phyloP scores from a whole-genome alignment of 1,140 invertebrate species.

The Hypsibius dujardini region DNA sequence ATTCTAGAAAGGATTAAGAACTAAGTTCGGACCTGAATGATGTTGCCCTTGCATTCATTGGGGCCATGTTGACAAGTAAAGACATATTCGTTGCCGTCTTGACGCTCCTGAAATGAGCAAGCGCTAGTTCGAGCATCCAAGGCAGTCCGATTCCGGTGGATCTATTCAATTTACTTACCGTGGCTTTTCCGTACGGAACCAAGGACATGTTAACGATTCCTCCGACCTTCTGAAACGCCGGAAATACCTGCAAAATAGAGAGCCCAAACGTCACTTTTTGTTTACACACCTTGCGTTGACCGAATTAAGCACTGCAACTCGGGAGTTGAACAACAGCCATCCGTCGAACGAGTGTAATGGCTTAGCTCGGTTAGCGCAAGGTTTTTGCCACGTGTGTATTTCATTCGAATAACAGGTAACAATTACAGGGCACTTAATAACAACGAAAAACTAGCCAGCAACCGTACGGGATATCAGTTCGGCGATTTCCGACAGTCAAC shows the following conservation, averaged over 20 bases:
- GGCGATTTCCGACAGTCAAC: not conserved
- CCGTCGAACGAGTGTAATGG: not conserved
- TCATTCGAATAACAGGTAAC: no score
- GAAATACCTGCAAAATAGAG: conserved; percentile 29
- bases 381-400: not conserved
- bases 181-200: conserved; percentile 76
- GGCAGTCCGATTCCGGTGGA: not conserved
- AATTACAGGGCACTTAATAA: no score
- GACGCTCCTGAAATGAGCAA: not conserved
- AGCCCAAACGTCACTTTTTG: not conserved
- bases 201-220: conserved; percentile 32
- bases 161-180: conserved; percentile 36
- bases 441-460: no score
- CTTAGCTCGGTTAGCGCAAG: not conserved
- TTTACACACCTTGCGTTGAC: no score
- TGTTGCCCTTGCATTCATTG: conserved; percentile 7
- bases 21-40: not conserved
- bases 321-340: no score
- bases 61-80: conserved; percentile 10
- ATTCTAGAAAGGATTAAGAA: not conserved
- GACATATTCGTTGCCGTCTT: conserved; percentile 5
- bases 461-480: no score
- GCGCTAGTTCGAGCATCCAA: not conserved
- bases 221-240: conserved; percentile 36
- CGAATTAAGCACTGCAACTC: no score